Evolutionary conservation across 64 coral and sea anemone genomes (phyloP), one percentile per base, ranked within the genome.

Genomic region (Montipora capricornis): DNA sequence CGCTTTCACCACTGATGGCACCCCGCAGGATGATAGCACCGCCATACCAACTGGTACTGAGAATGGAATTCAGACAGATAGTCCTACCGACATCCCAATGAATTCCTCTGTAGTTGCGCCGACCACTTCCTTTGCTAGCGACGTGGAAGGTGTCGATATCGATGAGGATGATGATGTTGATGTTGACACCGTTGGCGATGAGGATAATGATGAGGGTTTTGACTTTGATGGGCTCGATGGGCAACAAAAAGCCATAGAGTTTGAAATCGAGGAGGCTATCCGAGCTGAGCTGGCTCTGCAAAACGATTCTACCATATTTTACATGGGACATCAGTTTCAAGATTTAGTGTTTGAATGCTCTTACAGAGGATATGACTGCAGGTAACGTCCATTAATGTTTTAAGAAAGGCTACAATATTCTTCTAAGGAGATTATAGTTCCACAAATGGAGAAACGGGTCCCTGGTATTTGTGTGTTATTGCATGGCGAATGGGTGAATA

Each of bases 271-370:
- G 46, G 82, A 85, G 49, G 45, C 82, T 50, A 71, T 71, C 8
- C 82, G 82, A 49, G 82, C 82, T 2, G 64, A 71, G 82, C 1
- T 85, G 2, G 82, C 82, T 12, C 44, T 85, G 8, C 2, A 49
- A 69, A 85, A 85, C 2, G 82, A 71, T 71, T 85, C 82, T 4
- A 20, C 8, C 13, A 49, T 90, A 2, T n/a, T 53, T 13, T 2
- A 58, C 4, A 95, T 95, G 71, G 93, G 93, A 1, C 93, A 95
- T n/a, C 93, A 95, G 74, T 78, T 95, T 46, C 55, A 90, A n/a
- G 88, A 95, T 57, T 77, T 95, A 7, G 74, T 95, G 0, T 89
- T 85, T 47, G 68, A 61, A 1, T 95, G 93, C 74, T 90, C 80
- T 45, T 95, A 84, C 67, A 90, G 69, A 44, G 93, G 93, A 45